Base-by-base conservation (phyloP, 2,888 invertebrate species). In the Phymatocera aterrima region DNA sequence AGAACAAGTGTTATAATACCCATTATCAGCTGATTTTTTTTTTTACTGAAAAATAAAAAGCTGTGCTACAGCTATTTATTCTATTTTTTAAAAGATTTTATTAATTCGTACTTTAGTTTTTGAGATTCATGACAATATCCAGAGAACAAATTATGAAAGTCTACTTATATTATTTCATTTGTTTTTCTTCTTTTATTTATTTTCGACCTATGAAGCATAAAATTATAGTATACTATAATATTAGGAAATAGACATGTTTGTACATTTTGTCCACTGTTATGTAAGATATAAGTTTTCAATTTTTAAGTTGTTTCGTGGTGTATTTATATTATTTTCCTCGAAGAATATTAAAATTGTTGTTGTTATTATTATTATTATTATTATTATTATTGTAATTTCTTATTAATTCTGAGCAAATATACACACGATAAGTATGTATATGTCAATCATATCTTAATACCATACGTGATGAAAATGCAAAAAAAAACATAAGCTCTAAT, bases 261-360 rank as follows among this genome's bases (percentile, higher is more conserved):
- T 78, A 78, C 78, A 78, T 78, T 78, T 78, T 75, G n/a, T 65
- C 70, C 78, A 78, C 68, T 78, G 78, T 57, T 78, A 68, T 54
- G 24, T 54, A 54, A 70, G 51, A 51, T 54, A 24, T 70, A 70
- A 43, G 68, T n/a, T n/a, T 68, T 78, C 51, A 51, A 54, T 70
- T 68, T 75, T 75, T 75, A 75, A 75, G 75, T 75, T 60, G 57
- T 75, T 75, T 75, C 75, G 75, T 75, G 75, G 75, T 75, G 75
- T 75, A 75, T 75, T 75, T 75, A 75, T 75, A n/a, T n/a, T n/a
- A 75, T 57, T 75, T 75, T 60, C 18, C 24, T 57, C 75, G 54
- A 57, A 24, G 68, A 78, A 78, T n/a, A n/a, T 78, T 68, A 54
- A 68, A 40, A 68, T 46, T 77, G 51, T 51, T 77, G 15, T 51